Base-by-base conservation (phyloP, 2,888 invertebrate species). In the Drosophila sordidapex region DNA sequence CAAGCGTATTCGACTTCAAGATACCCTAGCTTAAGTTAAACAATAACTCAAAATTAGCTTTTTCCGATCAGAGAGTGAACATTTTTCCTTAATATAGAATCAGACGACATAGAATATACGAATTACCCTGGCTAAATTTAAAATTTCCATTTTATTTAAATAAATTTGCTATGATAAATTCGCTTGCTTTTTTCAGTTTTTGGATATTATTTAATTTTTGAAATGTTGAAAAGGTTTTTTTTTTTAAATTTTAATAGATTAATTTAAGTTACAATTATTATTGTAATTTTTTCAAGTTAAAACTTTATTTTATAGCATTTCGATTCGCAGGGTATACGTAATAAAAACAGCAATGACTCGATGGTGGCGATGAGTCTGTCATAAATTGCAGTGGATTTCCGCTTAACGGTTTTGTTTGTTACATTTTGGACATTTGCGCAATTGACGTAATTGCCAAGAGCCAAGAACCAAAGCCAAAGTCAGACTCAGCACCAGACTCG, bases 381-480 rank as follows among this genome's bases (percentile, higher is more conserved):
- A 76, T 79, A 87, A 89, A 87, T 82, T 89, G 83, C 81, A 76
- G 49, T 76, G 72, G 78, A 81, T 80, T 89, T 87, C 72, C 57
- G 57, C 66, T 82, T 88, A 85, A 90, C 89, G 82, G 87, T 72
- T 78, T 78, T 82, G 82, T 90, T 87, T 86, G 90, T 77, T 86
- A 88, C 87, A 82, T 83, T 88, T 88, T 75, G 67, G 74, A 77
- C 74, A 67, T 84, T 89, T 74, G 64, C 72, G 87, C 81, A 83
- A 87, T 87, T 87, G 89, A 87, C 90, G 89, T 90, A 87, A 87
- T 90, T 87, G 88, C 87, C 74, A 80, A 76, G 69, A 79, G 51
- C 27, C 58, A 65, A 52, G 57, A 49, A 46, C 43, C 52, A 69
- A 74, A 69, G 74, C 67, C 79, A 40, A 33, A 66, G 60, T 15